These are phyloP conservation scores for Lepeophtheirus salmonis DNA, from an alignment of 1,140 invertebrate genomes.

Conservation along the genomic window DNA sequence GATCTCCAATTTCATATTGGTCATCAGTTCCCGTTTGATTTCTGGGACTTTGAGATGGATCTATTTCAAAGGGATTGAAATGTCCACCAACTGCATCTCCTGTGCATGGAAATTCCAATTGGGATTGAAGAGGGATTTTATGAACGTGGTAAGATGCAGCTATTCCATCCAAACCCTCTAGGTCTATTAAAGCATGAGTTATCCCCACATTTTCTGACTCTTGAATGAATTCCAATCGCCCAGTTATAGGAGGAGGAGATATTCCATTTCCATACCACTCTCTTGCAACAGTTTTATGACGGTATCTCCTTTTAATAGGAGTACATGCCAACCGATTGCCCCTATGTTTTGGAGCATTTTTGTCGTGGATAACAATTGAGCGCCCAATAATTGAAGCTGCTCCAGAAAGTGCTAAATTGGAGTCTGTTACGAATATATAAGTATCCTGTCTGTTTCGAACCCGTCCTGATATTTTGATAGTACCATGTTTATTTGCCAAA, in stretches of 20 bases:
- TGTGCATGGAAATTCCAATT: slow-evolving; percentile 72
- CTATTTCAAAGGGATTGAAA: slow-evolving; percentile 58
- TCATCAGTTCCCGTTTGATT: slow-evolving; percentile 47
- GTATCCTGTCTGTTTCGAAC: slow-evolving; percentile 41
- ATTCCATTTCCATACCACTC: slow-evolving; percentile 69
- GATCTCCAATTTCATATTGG: slow-evolving; percentile 69
- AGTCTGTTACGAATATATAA: slow-evolving; percentile 55
- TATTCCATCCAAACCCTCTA: slow-evolving; percentile 47
- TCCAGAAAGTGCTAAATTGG: slow-evolving; percentile 52
- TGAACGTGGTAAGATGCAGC: slow-evolving; percentile 61
- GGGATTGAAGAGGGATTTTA: slow-evolving; percentile 48
- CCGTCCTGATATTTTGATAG: slow-evolving; percentile 48
- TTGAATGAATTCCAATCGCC: slow-evolving; percentile 52
- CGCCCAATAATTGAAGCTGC: slow-evolving; percentile 50
- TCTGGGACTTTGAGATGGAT: slow-evolving; percentile 37
- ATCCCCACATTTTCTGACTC: slow-evolving; percentile 16
- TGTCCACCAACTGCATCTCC: slow-evolving; percentile 52
- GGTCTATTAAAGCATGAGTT: slow-evolving; percentile 58
- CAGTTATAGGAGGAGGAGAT: slow-evolving; percentile 35
- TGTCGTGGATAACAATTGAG: slow-evolving; percentile 71
- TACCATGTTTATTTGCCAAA: slow-evolving; percentile 41
- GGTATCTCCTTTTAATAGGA: slow-evolving; percentile 47
- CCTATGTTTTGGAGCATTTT: slow-evolving; percentile 59
- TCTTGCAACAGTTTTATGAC: slow-evolving; percentile 58
- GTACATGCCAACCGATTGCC: slow-evolving; percentile 72